Conservation (phyloP, 1,140 invertebrate genomes). For the Heliconius eleuchia region DNA sequence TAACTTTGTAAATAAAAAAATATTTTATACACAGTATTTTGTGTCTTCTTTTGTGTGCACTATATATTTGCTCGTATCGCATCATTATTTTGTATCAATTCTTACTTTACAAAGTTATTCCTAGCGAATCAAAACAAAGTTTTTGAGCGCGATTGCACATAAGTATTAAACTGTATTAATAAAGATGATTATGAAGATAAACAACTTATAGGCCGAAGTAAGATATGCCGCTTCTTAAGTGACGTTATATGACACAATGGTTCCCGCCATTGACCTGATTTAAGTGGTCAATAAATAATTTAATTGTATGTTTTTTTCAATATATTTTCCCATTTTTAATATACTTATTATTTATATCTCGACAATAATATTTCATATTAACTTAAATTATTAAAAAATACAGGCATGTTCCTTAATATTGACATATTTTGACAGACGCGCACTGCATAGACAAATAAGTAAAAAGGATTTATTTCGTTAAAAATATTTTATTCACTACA, state of each 20-base stretch:
- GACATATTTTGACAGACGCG: constrained; percentile 32
- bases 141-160: too few relatives aligned
- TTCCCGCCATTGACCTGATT: constrained; percentile 10
- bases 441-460: constrained; percentile 35
- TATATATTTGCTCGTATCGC: too few relatives aligned
- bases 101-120: too few relatives aligned
- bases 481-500: constrained; percentile 16
- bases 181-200: too few relatives aligned
- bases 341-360: not conserved
- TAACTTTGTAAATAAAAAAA: too few relatives aligned
- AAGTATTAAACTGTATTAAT: too few relatives aligned
- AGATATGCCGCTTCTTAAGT: not conserved
- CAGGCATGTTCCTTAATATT: constrained; percentile 12
- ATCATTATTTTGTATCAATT: too few relatives aligned
- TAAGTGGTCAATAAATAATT: not conserved
- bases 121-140: too few relatives aligned
- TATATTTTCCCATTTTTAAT: not conserved
- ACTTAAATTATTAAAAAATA: not conserved
- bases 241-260: not conserved
- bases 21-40: too few relatives aligned
- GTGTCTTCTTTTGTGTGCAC: too few relatives aligned
- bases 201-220: too few relatives aligned
- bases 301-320: not conserved
- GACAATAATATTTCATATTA: not conserved
- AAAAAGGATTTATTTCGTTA: constrained; percentile 23